These are phyloP conservation scores for Prenolepis imparis DNA, from an alignment of 2,888 invertebrate species.

Conservation along the genomic window DNA sequence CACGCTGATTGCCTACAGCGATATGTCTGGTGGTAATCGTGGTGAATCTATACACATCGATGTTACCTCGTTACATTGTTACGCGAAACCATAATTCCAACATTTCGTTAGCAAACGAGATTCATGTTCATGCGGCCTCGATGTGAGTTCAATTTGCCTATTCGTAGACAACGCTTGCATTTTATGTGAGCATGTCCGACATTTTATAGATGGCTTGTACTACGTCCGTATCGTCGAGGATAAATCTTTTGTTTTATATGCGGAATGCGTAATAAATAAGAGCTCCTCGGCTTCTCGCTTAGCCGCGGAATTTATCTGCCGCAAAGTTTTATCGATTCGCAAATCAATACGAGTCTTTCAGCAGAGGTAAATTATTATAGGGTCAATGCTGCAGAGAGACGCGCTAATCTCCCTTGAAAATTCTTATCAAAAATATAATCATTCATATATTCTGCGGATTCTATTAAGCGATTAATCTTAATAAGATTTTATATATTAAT, in stretches of 20 bases:
- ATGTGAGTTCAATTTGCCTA: not conserved
- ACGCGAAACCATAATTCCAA: slow-evolving; percentile 39
- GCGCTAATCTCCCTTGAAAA: not conserved
- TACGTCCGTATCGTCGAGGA: slow-evolving; percentile 27
- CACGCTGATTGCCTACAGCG: not conserved
- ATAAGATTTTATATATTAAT: not conserved
- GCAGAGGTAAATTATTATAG: slow-evolving; percentile 16
- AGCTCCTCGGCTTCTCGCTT: slow-evolving; percentile 15
- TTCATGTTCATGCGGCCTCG: not conserved
- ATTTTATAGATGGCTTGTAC: slow-evolving; percentile 50
- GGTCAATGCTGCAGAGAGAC: not conserved
- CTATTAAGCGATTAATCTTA: not conserved
- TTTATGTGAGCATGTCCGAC: slow-evolving; percentile 38
- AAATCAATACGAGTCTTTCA: slow-evolving; percentile 30
- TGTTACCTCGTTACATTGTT: slow-evolving; percentile 34
- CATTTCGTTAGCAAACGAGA: slow-evolving; percentile 43
- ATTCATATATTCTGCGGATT: not conserved
- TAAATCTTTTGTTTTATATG: slow-evolving; percentile 46
- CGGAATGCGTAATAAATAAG: slow-evolving; percentile 45
- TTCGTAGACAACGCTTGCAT: slow-evolving; percentile 20
- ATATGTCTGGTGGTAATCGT: not conserved
- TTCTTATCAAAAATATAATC: not conserved
- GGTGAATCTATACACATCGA: not conserved
- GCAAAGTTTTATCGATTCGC: slow-evolving; percentile 14
- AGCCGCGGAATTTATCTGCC: slow-evolving; percentile 35